Base-by-base conservation (phyloP, 2,113 vertebrate genomes). In the Rhombomys opimus region DNA sequence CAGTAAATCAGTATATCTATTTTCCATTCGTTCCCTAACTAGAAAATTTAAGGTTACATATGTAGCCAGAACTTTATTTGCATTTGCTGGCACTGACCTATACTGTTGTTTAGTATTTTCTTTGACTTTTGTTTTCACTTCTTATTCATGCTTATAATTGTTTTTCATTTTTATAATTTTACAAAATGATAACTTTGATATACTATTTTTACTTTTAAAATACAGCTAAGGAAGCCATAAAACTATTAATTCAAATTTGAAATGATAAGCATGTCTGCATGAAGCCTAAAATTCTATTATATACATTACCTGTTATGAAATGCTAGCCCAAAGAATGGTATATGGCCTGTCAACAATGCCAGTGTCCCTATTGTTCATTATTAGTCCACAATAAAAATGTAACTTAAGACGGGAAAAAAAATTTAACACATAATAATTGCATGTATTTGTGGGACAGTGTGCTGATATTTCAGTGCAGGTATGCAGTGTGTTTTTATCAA, bases 121-220 rank as follows among this genome's bases (percentile, higher is more conserved):
- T 70, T 70, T 86, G 75, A 78, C 50, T 73, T 85, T 54, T 93
- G 65, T 89, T 80, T 91, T 84, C 23, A 96, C 46, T 73, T 92
- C 75, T 67, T 68, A 92, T 25, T 95, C 38, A 72, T 95, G 93
- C 54, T 38, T 6, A 77, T 80, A 89, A 95, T 95, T 41, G n/a
- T 92, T 73, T 41, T 25, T 95, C 38, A 72, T 95, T 95, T 46
- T 38, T 6, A 77, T 80, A 89, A 95, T 95, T 41, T 92, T 73
- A 81, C 57, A 91, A 93, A 75, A 89, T 59, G 52, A n/a, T 17
- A 75, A 93, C 59, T 72, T 41, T 92, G 22, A 93, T 35, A 76
- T 61, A 76, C 41, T 68, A 54, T 54, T 63, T 96, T 25, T 89
- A 95, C 22, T 91, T 97, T 93, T 91, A 80, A 15, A 93, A 91